A percentile compares a stretch with the other conserved stretches of the same genome.
These are phyloP conservation scores for Phrynosoma blainvillii DNA, from an alignment of 2,113 vertebrate genomes.

Conservation along the genomic window DNA sequence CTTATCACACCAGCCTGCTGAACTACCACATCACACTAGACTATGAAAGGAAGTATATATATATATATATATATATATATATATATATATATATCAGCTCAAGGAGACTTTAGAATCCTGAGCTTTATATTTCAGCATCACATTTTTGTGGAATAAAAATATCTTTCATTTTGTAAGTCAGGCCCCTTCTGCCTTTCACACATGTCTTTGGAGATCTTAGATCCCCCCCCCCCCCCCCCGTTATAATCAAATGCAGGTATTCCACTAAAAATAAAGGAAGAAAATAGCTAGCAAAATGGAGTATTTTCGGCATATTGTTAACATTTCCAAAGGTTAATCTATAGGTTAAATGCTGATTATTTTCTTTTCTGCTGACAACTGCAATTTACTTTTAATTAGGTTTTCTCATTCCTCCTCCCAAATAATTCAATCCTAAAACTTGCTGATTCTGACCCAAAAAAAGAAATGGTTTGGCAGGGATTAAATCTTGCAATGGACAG, in stretches of 20 bases:
- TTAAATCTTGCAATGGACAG: conserved; percentile 30
- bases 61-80: no score
- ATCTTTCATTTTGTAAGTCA: not conserved
- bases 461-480: conserved; percentile 7
- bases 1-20: no score
- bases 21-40: no score
- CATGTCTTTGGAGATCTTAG: not conserved
- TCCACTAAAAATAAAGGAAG: not conserved
- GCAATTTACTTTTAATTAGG: conserved; percentile 32
- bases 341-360: not conserved
- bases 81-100: no score
- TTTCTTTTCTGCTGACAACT: conserved; percentile 8
- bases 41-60: no score
- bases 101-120: not conserved
- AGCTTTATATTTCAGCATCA: conserved; percentile 12
- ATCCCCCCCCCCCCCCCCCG: not conserved
- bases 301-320: not conserved
- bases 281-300: conserved; percentile 19
- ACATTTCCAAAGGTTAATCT: conserved; percentile 47
- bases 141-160: not conserved
- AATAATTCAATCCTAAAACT: conserved; percentile 6
- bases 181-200: not conserved
- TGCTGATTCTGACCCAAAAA: conserved; percentile 43
- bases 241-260: conserved; percentile 30
- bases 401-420: not conserved